Evolutionary conservation across 1,140 invertebrate genomes (phyloP).

Genomic region (Megalopta genalis): DNA sequence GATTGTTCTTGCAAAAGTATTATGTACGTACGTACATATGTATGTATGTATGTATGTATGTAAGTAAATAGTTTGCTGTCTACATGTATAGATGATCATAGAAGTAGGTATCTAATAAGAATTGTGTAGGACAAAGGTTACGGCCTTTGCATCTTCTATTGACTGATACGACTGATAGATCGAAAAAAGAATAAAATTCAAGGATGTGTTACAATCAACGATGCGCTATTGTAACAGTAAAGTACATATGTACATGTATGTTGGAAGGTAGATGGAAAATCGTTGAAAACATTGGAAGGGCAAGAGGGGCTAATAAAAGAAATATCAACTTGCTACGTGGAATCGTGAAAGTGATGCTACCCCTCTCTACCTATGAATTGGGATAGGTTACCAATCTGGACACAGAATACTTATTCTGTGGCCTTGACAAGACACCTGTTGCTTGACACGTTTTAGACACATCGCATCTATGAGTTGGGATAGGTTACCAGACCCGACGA

Average conservation of each 20-base stretch:
- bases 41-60: too few relatives aligned
- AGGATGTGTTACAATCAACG: conserved; percentile 13
- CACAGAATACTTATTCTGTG: too few relatives aligned
- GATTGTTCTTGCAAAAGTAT: background rate
- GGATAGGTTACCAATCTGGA: conserved; percentile 14
- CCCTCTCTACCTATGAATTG: conserved; percentile 22
- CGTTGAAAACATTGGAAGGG: conserved; percentile 22
- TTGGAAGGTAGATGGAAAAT: conserved; percentile 44
- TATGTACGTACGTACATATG: background rate
- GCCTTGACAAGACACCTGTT: too few relatives aligned
- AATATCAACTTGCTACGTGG: conserved; percentile 56
- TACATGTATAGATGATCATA: background rate
- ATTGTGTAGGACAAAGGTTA: background rate
- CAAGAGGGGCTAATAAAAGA: conserved; percentile 61
- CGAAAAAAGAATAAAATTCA: background rate
- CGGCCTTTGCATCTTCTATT: background rate
- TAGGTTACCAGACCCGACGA: conserved; percentile 11
- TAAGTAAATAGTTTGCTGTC: too few relatives aligned
- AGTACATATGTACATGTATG: conserved; percentile 23
- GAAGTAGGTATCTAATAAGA: background rate
- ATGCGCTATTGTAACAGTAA: background rate
- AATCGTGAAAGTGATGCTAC: conserved; percentile 59
- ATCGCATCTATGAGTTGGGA: conserved; percentile 30
- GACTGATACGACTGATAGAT: background rate
- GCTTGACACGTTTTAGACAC: too few relatives aligned